phyloP scores from a whole-genome alignment of 2,113 vertebrate species.

The Crotophaga sulcirostris region DNA sequence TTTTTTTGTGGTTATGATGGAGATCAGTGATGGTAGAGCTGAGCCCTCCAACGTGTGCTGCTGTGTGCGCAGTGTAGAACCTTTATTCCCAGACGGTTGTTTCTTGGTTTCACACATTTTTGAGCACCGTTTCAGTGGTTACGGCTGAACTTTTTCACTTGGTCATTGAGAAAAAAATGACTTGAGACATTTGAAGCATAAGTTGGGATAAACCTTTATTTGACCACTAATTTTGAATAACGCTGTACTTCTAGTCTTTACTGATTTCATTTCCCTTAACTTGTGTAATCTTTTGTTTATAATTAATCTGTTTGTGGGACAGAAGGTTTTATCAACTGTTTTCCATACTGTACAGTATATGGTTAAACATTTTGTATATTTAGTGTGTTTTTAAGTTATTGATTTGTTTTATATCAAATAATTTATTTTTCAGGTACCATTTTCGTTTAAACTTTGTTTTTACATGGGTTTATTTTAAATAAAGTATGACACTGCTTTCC shows the following conservation, averaged over 20 bases:
- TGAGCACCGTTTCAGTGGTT: neutral
- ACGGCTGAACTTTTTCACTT: constrained; percentile 48
- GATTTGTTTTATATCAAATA: constrained; percentile 84
- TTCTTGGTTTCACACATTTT: constrained; percentile 20
- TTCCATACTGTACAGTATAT: constrained; percentile 81
- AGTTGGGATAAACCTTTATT: constrained; percentile 44
- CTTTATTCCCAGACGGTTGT: neutral
- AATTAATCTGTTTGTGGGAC: constrained; percentile 71
- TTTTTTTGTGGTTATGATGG: neutral
- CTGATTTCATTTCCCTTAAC: constrained; percentile 52
- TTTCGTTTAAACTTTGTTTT: constrained; percentile 86
- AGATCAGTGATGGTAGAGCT: neutral
- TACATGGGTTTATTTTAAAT: constrained; percentile 86
- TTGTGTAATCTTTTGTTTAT: constrained; percentile 67
- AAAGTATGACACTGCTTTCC: constrained; percentile 84
- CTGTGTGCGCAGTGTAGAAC: neutral
- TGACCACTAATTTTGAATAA: constrained; percentile 34
- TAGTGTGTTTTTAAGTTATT: constrained; percentile 83
- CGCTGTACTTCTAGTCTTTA: constrained; percentile 47
- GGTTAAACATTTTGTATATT: constrained; percentile 83
- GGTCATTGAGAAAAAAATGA: constrained; percentile 53
- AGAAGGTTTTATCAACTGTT: constrained; percentile 78
- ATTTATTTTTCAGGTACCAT: constrained; percentile 85
- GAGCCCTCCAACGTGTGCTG: neutral
- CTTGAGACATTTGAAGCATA: constrained; percentile 29